These are phyloP conservation scores for Burhinus oedicnemus DNA, from an alignment of 2,113 vertebrate genomes.

Conservation along the genomic window DNA sequence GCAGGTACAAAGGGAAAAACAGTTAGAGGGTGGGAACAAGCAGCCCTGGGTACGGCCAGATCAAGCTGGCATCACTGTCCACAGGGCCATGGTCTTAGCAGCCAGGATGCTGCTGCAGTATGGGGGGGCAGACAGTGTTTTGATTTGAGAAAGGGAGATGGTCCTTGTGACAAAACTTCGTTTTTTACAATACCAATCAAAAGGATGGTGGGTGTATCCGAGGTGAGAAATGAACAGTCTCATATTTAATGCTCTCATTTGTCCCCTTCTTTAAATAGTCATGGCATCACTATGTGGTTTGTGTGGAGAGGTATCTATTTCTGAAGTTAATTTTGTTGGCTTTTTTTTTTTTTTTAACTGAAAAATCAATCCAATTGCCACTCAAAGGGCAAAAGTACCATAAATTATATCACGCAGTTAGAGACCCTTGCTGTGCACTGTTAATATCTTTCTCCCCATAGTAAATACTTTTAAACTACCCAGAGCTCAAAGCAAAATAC, in stretches of 20 bases:
- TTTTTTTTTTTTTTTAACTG: not conserved
- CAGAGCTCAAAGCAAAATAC: not conserved
- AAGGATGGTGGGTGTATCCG: not conserved
- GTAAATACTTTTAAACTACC: not conserved
- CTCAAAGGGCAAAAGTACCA: not conserved
- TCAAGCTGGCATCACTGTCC: not conserved
- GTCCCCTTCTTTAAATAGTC: not conserved
- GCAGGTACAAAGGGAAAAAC: not conserved
- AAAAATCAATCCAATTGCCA: not conserved
- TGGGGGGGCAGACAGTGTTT: not conserved
- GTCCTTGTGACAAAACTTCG: not conserved
- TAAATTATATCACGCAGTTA: not conserved
- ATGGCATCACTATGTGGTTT: not conserved
- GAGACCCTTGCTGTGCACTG: not conserved
- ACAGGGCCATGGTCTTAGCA: not conserved
- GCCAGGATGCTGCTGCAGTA: not conserved
- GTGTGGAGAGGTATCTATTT: not conserved
- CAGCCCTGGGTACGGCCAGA: not conserved
- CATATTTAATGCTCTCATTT: not conserved
- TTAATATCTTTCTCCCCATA: not conserved
- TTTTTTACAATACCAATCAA: not conserved
- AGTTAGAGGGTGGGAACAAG: not conserved
- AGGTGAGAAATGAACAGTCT: not conserved
- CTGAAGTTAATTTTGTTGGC: not conserved
- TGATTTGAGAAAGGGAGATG: not conserved